These are phyloP conservation scores for Ptychoptera albimana DNA, from an alignment of 2,888 invertebrate species.

Conservation along the genomic window DNA sequence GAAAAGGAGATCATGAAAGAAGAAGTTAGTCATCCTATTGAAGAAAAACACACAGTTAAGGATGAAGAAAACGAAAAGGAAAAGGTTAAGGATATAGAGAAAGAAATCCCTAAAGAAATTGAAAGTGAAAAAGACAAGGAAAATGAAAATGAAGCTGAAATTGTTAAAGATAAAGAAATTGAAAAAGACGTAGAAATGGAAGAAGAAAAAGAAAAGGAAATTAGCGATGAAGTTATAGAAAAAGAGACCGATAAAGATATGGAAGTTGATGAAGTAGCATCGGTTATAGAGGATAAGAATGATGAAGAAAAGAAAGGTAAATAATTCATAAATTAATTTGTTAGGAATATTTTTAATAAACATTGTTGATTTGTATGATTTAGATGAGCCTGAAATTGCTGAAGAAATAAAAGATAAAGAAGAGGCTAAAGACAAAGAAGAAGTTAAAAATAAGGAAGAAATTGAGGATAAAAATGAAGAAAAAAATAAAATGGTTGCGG, in stretches of 20 bases:
- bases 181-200: background rate
- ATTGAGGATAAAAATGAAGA: constrained; percentile 22
- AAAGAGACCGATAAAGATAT: too few species aligned
- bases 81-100: constrained; percentile 19
- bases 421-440: constrained; percentile 24
- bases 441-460: constrained; percentile 23
- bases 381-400: constrained; percentile 7
- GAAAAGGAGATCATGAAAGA: too few species aligned
- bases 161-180: background rate
- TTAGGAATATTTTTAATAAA: too few species aligned
- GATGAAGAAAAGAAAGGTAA: constrained; percentile 24
- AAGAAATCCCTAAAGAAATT: constrained; percentile 13
- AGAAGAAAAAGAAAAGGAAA: constrained; percentile 10
- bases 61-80: constrained; percentile 34
- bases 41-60: constrained; percentile 16
- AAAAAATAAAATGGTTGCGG: constrained; percentile 7
- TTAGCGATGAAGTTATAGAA: background rate
- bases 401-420: constrained; percentile 32
- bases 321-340: too few species aligned
- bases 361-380: too few species aligned
- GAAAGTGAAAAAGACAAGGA: constrained; percentile 21
- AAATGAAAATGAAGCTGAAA: constrained; percentile 6
- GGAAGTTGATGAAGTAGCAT: constrained; percentile 13
- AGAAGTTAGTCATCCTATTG: background rate
- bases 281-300: constrained; percentile 32